Evolutionary conservation across 2,888 invertebrate genomes (phyloP), one percentile per base, ranked within the genome.

Genomic region (Cryptocheilus praepositus): DNA sequence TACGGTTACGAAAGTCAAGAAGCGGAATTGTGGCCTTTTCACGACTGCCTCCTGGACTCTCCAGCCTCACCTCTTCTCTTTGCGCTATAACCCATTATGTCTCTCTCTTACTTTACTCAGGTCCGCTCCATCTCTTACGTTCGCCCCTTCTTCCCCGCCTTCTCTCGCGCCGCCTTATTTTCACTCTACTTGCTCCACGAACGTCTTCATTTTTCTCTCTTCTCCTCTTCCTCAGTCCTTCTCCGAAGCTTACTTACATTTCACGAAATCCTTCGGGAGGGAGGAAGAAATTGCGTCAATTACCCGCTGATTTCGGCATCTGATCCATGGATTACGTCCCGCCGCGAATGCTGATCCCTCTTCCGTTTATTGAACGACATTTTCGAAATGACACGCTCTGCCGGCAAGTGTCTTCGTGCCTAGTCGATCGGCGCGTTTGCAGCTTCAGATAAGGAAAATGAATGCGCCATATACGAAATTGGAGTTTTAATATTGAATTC

Each of bases 271-370:
- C 75, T 67, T 3, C 62, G 57, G n/a, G 36, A 25, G 25, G 53
- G 64, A 54, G 66, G 67, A 70, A 74, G 78, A 73, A 79, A 79
- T 79, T 76, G 79, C 79, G 78, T 87, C 88, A 86, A 88, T 88
- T 88, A 88, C 83, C 85, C 85, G 83, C 84, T 84, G 87, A 88
- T 87, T 88, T 85, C 82, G 82, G 80, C 84, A 81, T 79, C 82
- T 79, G 82, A 86, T 85, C 83, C 73, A 61, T 66, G 84, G 86
- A 85, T 88, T 87, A 87, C 80, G 77, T 65, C 79, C 77, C 80
- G 79, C 86, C 85, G 74, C 85, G 81, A 84, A 81, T 76, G 80
- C 81, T 84, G 85, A 87, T 86, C 83, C 81, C 81, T 83, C 44
- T 69, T 80, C 71, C 80, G 79, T 82, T 85, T 85, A 86, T 85